phyloP scores from a whole-genome alignment of 2,888 invertebrate genomes.

The Acronicta alni region DNA sequence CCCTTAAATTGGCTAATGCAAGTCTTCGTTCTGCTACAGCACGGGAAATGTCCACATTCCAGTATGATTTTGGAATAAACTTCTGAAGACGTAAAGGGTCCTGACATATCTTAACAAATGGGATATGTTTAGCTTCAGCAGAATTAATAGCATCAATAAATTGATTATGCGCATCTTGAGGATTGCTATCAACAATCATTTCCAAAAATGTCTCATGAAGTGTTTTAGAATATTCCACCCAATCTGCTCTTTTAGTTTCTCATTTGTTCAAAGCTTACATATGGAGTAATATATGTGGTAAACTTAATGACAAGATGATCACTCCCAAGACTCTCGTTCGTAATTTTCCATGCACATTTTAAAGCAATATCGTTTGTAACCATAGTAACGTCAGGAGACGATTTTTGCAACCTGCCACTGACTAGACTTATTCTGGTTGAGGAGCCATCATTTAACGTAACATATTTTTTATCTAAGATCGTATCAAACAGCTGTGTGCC shows the following conservation, averaged over 20 bases:
- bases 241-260: neutral
- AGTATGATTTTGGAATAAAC: constrained; percentile 53
- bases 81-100: constrained; percentile 22
- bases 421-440: constrained; percentile 44
- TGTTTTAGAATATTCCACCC: neutral
- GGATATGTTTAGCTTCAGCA: neutral
- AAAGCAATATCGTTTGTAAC: neutral
- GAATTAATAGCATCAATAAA: neutral
- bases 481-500: neutral
- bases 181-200: neutral
- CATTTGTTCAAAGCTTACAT: neutral
- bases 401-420: constrained; percentile 35
- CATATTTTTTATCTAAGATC: neutral
- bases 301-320: neutral
- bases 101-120: constrained; percentile 1
- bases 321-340: neutral
- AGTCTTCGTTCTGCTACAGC: constrained; percentile 44
- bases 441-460: neutral
- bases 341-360: neutral
- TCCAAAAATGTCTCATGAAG: neutral
- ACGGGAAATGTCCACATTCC: constrained; percentile 47
- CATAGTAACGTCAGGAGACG: constrained; percentile 48
- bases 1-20: constrained; percentile 43
- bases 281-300: neutral
- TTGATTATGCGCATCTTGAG: neutral